phyloP scores from a whole-genome alignment of 2,888 invertebrate genomes.

The Drosophila setosimentum region DNA sequence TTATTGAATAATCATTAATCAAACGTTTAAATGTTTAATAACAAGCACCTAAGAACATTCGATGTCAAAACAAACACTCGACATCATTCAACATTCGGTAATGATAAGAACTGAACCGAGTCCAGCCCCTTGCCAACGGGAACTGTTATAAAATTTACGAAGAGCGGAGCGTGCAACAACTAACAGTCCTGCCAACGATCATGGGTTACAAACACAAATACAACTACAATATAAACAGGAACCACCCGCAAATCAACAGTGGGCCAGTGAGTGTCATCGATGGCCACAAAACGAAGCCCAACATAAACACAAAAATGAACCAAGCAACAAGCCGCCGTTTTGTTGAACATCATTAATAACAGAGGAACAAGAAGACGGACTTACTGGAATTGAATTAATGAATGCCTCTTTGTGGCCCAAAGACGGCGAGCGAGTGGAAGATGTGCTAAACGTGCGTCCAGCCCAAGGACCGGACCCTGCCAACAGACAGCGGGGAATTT shows the following conservation, averaged over 20 bases:
- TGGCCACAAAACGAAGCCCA: conserved; percentile 51
- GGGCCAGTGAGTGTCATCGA: conserved; percentile 60
- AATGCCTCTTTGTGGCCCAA: conserved; percentile 55
- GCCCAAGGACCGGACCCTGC: conserved; percentile 48
- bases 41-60: conserved; percentile 62
- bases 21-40: conserved; percentile 65
- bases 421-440: conserved; percentile 33
- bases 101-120: conserved; percentile 71
- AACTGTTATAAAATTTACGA: conserved; percentile 53
- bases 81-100: conserved; percentile 83
- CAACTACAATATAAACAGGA: conserved; percentile 46
- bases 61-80: conserved; percentile 85
- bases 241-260: conserved; percentile 69
- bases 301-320: conserved; percentile 39
- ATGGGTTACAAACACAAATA: conserved; percentile 34
- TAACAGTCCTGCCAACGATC: conserved; percentile 49
- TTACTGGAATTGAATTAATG: conserved; percentile 76
- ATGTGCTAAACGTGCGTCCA: conserved; percentile 80
- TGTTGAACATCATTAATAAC: conserved; percentile 84
- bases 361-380: conserved; percentile 73
- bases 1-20: conserved; percentile 77
- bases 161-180: conserved; percentile 28
- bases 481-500: conserved; percentile 23
- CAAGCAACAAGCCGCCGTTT: conserved; percentile 70
- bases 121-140: conserved; percentile 19